Base-by-base conservation (phyloP, 2,888 invertebrate species). In the Leucozona laternaria region DNA sequence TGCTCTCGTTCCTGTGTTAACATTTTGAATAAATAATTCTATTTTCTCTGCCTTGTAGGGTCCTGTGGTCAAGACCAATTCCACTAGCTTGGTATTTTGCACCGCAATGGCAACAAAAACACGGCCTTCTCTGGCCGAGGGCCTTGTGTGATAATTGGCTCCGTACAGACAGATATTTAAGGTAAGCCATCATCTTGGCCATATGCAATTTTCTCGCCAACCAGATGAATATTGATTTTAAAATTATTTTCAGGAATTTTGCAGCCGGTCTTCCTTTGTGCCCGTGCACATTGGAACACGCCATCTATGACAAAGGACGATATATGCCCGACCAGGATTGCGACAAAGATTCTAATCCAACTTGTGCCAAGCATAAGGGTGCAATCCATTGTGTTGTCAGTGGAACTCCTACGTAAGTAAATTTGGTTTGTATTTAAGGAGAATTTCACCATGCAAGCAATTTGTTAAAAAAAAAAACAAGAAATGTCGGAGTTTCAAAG, bases 11-110 rank as follows among this genome's bases (percentile, higher is more conserved):
- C n/a, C n/a, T n/a, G n/a, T n/a, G n/a, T n/a, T n/a, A n/a, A 22
- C 22, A 22, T 7, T 50, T n/a, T n/a, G n/a, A 31, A 13, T 7
- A 2, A 31, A 25, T 10, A 43, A 25, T 40, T 25, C 7, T 20
- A 3, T 20, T 34, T 3, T 48, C n/a, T 34, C 0, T 37, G 17
- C 15, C 28, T 4, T 28, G 6, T n/a, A 95, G 95, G 0, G 94
- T 96, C 0, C 93, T 98, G 13, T 98, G 98, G 98, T 97, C 97
- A 90, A 95, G 96, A 79, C 98, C 98, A 0, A 96, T 98, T 88
- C 98, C 98, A 2, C 93, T 98, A 13, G 97, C 94, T 1, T 98
- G 98, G 98, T 98, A 98, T 91, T 98, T 98, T 91, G 95, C 95
- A 0, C 95, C 96, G 0, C 98, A 98, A 92, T 98, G 98, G 98